Evolutionary conservation across 2,797 vertebrate genomes (phyloP).

Genomic region (Paedocypris micromegethes): DNA sequence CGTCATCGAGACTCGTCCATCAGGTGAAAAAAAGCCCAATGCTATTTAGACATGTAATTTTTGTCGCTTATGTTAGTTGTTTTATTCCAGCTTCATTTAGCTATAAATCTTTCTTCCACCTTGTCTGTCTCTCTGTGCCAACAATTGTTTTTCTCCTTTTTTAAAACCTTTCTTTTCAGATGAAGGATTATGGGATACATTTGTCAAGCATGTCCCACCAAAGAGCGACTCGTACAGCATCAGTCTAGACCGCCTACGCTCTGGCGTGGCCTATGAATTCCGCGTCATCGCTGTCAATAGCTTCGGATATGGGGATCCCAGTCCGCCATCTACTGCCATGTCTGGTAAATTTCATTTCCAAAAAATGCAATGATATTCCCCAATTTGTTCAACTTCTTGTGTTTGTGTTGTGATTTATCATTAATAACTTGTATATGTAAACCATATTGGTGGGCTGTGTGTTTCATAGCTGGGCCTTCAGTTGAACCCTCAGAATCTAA

Average conservation of each 20-base stretch:
- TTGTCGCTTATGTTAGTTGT: no score
- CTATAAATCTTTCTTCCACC: neutral
- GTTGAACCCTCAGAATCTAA: no score
- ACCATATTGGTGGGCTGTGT: no score
- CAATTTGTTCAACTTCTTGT: neutral
- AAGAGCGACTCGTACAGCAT: conserved; percentile 79
- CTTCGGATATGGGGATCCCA: conserved; percentile 88
- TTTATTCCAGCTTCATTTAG: no score
- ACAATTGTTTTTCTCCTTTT: conserved; percentile 3
- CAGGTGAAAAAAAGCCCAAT: conserved; percentile 65
- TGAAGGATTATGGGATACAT: conserved; percentile 92
- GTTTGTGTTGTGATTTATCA: no score
- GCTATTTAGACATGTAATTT: neutral
- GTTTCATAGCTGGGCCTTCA: no score
- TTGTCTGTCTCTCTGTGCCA: conserved; percentile 7
- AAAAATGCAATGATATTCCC: neutral
- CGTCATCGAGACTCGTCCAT: conserved; percentile 85
- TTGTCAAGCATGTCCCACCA: conserved; percentile 80
- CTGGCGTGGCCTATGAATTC: conserved; percentile 91
- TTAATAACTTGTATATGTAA: no score
- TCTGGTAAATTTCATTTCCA: conserved; percentile 72
- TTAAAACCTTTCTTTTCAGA: conserved; percentile 61
- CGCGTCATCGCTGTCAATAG: conserved; percentile 87
- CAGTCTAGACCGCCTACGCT: conserved; percentile 79
- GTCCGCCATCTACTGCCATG: conserved; percentile 77